Base-by-base conservation (phyloP, 2,113 vertebrate species). In the Antennarius striatus region DNA sequence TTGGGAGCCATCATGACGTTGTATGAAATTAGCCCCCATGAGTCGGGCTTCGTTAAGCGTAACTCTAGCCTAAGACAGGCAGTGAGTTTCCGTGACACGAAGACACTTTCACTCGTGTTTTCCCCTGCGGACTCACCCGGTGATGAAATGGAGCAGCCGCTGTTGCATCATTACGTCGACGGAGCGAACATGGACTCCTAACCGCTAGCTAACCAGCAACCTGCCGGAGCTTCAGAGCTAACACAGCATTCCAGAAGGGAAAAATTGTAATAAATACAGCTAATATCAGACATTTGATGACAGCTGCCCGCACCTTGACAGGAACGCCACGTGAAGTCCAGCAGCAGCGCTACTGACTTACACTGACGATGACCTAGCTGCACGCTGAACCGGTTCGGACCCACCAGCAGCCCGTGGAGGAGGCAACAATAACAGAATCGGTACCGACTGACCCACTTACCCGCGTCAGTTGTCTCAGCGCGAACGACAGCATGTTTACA, bases 91-190 rank as follows among this genome's bases (percentile, higher is more conserved):
- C 32, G 32, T 36, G 32, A 36, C 32, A 36, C 32, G 32, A 36
- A 36, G 32, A 36, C 32, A 36, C 7, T 7, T 36, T 36, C 5
- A 7, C 32, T 3, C 2, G 7, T 28, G n/a, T 12, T 17, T 15
- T 5, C 46, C 48, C 39, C 9, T 40, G 39, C 17, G 13, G n/a
- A 39, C n/a, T 12, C 2, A 10, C 29, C 56, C 61, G 58, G 84
- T 89, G 86, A 88, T 86, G 91, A 91, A 90, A 92, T 82, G 7
- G 46, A 83, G 43, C 46, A 4, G 29, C n/a, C 12, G 58, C 70
- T 77, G 82, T 92, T 92, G 91, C 92, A 89, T 92, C 90, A 92
- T 87, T 77, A 62, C 65, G 74, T 68, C 65, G 10, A 28, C 30
- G 46, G 15, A 59, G 72, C 59, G 4, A 14, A 10, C 16, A 5